Percentiles rank a stretch among this genome's conserved stretches.
phyloP scores from a whole-genome alignment of 2,797 vertebrate genomes.

The Cossypha niveicapilla region DNA sequence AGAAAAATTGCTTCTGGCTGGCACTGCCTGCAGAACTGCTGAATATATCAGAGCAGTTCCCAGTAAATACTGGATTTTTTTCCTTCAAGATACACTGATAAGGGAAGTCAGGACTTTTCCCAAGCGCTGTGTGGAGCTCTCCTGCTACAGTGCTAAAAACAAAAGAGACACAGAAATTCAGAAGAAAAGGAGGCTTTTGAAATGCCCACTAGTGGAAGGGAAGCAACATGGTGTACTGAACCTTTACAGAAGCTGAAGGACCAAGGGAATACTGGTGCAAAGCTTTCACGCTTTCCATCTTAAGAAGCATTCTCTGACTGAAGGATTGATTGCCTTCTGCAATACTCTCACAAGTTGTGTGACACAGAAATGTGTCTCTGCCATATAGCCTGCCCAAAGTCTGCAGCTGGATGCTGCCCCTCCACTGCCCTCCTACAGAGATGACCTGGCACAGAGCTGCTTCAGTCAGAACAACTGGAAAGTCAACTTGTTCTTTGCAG shows the following conservation, averaged over 20 bases:
- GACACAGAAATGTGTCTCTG: neutral
- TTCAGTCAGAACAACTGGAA: neutral
- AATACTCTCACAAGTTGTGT: neutral
- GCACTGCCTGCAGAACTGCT: neutral
- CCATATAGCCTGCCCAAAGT: neutral
- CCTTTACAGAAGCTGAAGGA: neutral
- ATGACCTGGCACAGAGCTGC: neutral
- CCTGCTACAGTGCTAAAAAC: neutral
- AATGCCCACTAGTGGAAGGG: neutral
- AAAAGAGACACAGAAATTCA: neutral
- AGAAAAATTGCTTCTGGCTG: neutral
- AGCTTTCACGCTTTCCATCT: neutral
- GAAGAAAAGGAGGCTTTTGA: neutral
- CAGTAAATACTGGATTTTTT: neutral
- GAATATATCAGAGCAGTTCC: neutral
- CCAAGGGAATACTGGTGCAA: neutral
- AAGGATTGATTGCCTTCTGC: neutral
- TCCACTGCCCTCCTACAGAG: neutral
- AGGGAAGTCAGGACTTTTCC: neutral
- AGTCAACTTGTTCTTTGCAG: neutral
- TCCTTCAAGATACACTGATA: neutral
- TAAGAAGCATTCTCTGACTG: neutral
- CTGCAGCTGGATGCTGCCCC: neutral
- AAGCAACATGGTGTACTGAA: neutral
- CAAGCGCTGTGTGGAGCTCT: fast-evolving